These are phyloP conservation scores for Anolis sagrei DNA, from an alignment of 2,113 vertebrate species.

Conservation along the genomic window DNA sequence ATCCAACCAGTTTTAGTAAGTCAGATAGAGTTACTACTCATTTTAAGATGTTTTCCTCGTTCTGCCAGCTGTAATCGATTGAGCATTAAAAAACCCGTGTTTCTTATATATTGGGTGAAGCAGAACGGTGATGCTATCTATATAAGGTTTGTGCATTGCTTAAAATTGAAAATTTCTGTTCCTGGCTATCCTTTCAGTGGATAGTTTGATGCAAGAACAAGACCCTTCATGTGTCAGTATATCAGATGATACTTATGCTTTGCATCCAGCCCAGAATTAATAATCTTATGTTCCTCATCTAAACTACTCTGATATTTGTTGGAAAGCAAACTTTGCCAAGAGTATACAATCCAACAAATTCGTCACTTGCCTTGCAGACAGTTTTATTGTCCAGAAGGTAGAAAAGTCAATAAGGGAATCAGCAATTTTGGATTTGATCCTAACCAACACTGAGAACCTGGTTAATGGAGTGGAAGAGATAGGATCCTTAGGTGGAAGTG, in stretches of 20 bases:
- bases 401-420: too few relatives aligned
- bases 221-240: not conserved
- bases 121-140: too few relatives aligned
- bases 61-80: not conserved
- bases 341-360: too few relatives aligned
- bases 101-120: not conserved
- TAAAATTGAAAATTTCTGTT: not conserved
- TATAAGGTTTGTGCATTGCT: not conserved
- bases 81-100: not conserved
- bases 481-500: too few relatives aligned
- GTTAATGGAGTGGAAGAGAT: too few relatives aligned
- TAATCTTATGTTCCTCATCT: not conserved
- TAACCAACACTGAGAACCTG: too few relatives aligned
- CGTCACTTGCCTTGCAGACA: too few relatives aligned
- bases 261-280: not conserved
- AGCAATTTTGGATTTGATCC: too few relatives aligned
- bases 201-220: not conserved
- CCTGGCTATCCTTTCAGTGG: not conserved
- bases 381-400: too few relatives aligned
- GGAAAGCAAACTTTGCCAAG: too few relatives aligned
- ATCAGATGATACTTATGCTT: not conserved
- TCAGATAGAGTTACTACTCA: too few relatives aligned
- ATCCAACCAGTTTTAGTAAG: not conserved
- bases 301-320: not conserved
- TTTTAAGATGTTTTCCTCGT: not conserved